Evolutionary conservation across 1,140 invertebrate species (phyloP).

Genomic region (Lepeophtheirus salmonis): DNA sequence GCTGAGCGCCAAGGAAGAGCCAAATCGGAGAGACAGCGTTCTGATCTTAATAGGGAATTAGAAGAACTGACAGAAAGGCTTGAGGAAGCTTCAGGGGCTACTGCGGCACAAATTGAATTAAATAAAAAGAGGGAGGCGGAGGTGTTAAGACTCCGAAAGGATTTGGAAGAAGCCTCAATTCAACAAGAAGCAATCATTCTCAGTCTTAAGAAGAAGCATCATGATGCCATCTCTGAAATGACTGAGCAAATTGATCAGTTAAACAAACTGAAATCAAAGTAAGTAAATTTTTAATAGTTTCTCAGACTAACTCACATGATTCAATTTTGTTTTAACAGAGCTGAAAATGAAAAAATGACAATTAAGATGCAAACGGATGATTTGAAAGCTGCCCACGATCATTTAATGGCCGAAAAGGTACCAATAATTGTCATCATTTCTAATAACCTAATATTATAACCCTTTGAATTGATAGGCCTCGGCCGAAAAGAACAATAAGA

Average conservation of each 20-base stretch:
- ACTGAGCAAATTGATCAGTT: conserved; percentile 97
- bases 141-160: conserved; percentile 36
- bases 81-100: conserved; percentile 96
- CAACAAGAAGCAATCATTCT: conserved; percentile 20
- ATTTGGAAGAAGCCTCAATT: conserved; percentile 25
- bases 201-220: conserved; percentile 95
- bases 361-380: conserved; percentile 32
- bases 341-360: conserved; percentile 38
- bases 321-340: not conserved
- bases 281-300: too few species aligned
- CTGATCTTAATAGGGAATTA: conserved; percentile 50
- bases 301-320: not conserved
- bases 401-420: conserved; percentile 33
- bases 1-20: conserved; percentile 86
- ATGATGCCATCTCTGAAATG: conserved; percentile 92
- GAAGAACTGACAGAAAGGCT: conserved; percentile 91
- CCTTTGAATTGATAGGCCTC: conserved; percentile 45
- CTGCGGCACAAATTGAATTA: conserved; percentile 90
- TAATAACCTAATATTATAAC: not conserved
- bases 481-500: conserved; percentile 90
- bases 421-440: not conserved
- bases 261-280: conserved; percentile 97
- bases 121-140: conserved; percentile 99
- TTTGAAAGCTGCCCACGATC: conserved; percentile 30
- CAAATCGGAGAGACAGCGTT: conserved; percentile 46